phyloP scores from a whole-genome alignment of 2,113 vertebrate species.

The Laterallus jamaicensis region DNA sequence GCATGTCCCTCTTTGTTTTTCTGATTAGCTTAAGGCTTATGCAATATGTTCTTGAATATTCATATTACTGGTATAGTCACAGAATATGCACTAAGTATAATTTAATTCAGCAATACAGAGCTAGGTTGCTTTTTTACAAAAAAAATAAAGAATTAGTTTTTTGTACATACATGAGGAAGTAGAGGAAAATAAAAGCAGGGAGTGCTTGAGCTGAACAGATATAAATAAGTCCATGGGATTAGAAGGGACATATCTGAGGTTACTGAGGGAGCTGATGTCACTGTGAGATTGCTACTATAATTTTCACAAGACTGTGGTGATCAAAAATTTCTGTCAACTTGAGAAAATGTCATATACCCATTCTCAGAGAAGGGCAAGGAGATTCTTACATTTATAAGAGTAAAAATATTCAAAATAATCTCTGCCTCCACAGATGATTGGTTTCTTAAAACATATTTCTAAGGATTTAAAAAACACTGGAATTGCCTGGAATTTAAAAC shows the following conservation, averaged over 20 bases:
- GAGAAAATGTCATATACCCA: not conserved
- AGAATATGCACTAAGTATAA: not conserved
- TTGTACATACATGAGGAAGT: not conserved
- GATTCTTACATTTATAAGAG: not conserved
- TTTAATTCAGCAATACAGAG: not conserved
- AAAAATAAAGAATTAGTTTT: not conserved
- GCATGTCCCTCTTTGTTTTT: not conserved
- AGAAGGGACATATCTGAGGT: not conserved
- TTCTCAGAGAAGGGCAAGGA: not conserved
- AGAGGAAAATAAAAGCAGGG: not conserved
- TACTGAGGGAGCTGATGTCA: not conserved
- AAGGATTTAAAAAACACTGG: not conserved
- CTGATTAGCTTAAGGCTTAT: not conserved
- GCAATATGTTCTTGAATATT: not conserved
- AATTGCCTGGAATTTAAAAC: not conserved
- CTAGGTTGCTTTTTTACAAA: not conserved
- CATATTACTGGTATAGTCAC: not conserved
- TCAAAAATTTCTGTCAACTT: not conserved
- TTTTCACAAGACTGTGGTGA: not conserved
- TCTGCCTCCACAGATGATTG: not conserved
- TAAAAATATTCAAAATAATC: not conserved
- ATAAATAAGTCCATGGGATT: not conserved
- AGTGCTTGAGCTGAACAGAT: not conserved
- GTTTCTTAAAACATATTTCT: not conserved
- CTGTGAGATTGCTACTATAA: not conserved